A percentile compares a stretch with the other conserved stretches of the same genome.
Conservation (phyloP, 2,797 vertebrate genomes). For the Molossus molossus region DNA sequence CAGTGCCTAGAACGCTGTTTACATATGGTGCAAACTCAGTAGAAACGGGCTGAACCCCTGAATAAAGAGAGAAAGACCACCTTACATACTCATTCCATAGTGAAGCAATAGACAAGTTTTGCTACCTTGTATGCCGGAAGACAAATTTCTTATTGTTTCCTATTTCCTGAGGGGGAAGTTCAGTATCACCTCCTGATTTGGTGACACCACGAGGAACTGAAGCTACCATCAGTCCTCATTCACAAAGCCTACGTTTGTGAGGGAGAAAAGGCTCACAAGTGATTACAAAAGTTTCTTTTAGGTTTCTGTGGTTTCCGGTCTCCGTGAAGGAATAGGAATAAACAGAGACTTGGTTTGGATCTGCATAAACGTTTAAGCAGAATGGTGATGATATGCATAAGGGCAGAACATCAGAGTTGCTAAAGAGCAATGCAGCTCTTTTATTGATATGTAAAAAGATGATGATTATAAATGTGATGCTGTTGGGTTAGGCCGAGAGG, state of each 20-base stretch:
- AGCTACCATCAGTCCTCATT: background rate
- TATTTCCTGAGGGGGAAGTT: background rate
- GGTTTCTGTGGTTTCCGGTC: constrained; percentile 43
- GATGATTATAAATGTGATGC: constrained; percentile 15
- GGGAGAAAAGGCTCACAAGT: background rate
- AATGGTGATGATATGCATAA: constrained; percentile 8
- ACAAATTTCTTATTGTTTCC: background rate
- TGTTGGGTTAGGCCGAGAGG: constrained; percentile 4
- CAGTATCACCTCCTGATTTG: background rate
- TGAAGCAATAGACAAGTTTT: background rate
- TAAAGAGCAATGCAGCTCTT: background rate
- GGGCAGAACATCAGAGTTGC: background rate
- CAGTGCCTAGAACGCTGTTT: background rate
- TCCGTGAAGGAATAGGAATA: background rate
- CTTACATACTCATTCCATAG: background rate
- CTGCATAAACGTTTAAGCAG: constrained; percentile 4
- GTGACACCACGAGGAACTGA: background rate
- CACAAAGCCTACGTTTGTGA: constrained; percentile 14
- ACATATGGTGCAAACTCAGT: background rate
- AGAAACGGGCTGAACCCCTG: background rate
- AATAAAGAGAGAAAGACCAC: background rate
- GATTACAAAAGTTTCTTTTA: background rate
- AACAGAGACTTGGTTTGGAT: constrained; percentile 28
- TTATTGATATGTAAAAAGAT: background rate
- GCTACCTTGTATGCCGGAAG: background rate